A percentile compares a stretch with the other conserved stretches of the same genome.
phyloP scores from a whole-genome alignment of 23 tunicate genomes.

The Aplidium turbinatum region DNA sequence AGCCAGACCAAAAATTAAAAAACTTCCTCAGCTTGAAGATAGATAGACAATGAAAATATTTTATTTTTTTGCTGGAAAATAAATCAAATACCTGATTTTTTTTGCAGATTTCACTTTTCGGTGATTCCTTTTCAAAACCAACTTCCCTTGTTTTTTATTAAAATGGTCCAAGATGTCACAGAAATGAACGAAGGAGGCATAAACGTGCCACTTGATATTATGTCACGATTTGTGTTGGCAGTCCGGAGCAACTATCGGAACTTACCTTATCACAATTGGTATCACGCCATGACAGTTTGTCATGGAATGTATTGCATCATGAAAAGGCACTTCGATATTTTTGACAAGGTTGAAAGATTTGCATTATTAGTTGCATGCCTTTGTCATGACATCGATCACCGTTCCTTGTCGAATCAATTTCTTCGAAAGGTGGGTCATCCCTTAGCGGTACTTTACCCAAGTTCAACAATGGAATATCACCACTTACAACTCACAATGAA shows the following conservation, averaged over 20 bases:
- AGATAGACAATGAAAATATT: too few relatives aligned
- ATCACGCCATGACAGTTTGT: constrained; percentile 80
- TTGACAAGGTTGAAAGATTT: constrained; percentile 47
- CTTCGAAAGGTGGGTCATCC: constrained; percentile 58
- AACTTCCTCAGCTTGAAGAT: too few relatives aligned
- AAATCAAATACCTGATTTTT: too few relatives aligned
- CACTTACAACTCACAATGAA: constrained; percentile 50
- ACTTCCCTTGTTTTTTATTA: constrained; percentile 46
- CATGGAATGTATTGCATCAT: constrained; percentile 81
- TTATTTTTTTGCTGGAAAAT: too few relatives aligned
- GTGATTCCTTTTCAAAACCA: constrained; percentile 34
- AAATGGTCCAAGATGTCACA: constrained; percentile 46
- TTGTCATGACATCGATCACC: constrained; percentile 81
- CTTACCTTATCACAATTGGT: constrained; percentile 79
- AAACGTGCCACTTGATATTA: constrained; percentile 25
- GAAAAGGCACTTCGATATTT: constrained; percentile 38
- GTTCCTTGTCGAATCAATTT: constrained; percentile 68
- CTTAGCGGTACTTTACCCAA: constrained; percentile 51
- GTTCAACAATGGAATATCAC: constrained; percentile 81
- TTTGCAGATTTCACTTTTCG: constrained; percentile 55
- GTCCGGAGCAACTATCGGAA: constrained; percentile 70
- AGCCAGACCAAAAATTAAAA: too few relatives aligned
- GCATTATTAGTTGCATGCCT: constrained; percentile 57
- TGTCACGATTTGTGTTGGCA: constrained; percentile 43
- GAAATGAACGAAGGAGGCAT: neutral